phyloP scores from a whole-genome alignment of 37 sponge, comb jelly and placozoan genomes.

The Petrosia ficiformis region DNA sequence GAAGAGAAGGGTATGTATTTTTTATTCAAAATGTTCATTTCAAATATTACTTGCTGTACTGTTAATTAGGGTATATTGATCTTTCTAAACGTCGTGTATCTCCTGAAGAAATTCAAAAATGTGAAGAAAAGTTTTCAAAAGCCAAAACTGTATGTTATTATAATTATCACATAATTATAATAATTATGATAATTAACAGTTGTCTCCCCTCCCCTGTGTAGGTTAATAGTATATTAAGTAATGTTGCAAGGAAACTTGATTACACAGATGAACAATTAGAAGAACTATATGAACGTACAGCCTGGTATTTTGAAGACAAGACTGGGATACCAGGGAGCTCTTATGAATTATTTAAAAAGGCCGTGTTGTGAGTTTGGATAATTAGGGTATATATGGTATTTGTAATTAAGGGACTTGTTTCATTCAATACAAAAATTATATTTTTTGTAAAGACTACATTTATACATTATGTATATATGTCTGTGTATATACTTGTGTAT shows the following conservation, averaged over 20 bases:
- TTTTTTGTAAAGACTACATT: neutral
- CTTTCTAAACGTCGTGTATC: conserved; percentile 96
- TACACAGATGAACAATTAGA: conserved; percentile 91
- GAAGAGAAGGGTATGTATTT: conserved; percentile 77
- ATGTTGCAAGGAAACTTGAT: conserved; percentile 81
- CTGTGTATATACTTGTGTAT: too few relatives aligned
- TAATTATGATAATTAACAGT: neutral
- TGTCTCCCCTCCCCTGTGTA: conserved; percentile 2
- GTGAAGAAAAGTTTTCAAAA: conserved; percentile 94
- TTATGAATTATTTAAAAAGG: conserved; percentile 94
- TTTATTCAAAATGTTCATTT: neutral
- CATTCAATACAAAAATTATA: neutral
- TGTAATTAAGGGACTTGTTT: neutral
- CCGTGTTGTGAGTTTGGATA: conserved; percentile 56
- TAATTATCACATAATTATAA: neutral
- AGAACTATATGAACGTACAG: conserved; percentile 88
- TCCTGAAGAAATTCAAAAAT: conserved; percentile 91
- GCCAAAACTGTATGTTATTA: conserved; percentile 79
- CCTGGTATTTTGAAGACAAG: conserved; percentile 90
- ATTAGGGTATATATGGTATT: neutral
- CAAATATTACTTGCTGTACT: neutral
- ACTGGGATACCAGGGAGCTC: conserved; percentile 68
- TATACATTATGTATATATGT: too few relatives aligned
- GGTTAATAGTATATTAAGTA: conserved; percentile 91
- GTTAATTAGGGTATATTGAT: conserved; percentile 88